Evolutionary conservation across 2,113 vertebrate species (phyloP).

Genomic region (Dicrurus megarhynchus): DNA sequence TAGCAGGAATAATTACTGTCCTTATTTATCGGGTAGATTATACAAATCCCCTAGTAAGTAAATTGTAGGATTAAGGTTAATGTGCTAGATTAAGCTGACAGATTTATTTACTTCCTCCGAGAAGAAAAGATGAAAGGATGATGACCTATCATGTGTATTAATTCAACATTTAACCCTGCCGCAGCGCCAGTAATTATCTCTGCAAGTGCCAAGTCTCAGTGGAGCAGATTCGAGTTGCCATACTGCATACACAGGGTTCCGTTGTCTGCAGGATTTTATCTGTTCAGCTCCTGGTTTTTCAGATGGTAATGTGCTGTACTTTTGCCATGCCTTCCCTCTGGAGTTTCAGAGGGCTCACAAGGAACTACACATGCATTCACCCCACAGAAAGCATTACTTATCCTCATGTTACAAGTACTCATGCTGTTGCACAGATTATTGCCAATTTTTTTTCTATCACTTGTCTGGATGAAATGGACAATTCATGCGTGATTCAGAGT

Average conservation of each 20-base stretch:
- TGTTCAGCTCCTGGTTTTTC: neutral
- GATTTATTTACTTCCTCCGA: constrained; percentile 49
- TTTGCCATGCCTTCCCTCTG: neutral
- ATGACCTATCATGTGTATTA: constrained; percentile 21
- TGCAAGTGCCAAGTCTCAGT: neutral
- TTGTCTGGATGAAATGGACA: neutral
- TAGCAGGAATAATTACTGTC: constrained; percentile 51
- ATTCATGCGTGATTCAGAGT: neutral
- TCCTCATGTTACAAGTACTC: neutral
- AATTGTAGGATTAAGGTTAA: constrained; percentile 64
- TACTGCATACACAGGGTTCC: neutral
- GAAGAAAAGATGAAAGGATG: neutral
- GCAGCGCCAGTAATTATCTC: neutral
- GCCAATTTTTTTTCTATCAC: neutral
- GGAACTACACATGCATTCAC: neutral
- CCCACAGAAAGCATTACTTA: neutral
- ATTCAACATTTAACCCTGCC: constrained; percentile 18
- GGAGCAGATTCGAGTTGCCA: neutral
- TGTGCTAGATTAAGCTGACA: constrained; percentile 46
- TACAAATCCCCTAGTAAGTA: constrained; percentile 58
- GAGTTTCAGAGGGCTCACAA: neutral
- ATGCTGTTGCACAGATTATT: neutral
- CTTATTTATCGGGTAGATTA: constrained; percentile 57
- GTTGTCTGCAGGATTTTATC: neutral
- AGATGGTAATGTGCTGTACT: neutral